Base-by-base conservation (phyloP, 1,140 invertebrate genomes). In the Agrypnia vestita region DNA sequence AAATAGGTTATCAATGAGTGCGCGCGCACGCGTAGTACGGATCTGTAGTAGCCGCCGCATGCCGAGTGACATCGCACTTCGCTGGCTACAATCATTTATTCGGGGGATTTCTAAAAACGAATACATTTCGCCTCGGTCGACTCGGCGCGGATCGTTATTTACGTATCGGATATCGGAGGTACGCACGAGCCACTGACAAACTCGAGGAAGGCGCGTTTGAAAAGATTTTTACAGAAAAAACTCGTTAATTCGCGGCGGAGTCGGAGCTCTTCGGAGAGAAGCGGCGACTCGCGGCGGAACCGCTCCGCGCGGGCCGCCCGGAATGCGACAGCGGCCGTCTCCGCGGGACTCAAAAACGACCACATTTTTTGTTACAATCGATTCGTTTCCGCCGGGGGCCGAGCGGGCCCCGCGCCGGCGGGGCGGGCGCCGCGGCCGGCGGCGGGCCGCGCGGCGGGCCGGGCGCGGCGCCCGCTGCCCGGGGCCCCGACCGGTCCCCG, bases 281-380 rank as follows among this genome's bases (percentile, higher is more conserved):
- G 9, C 49, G 49, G 49, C 44, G 35, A 56, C 13, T 73, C 55
- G 53, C 19, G 25, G 43, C 55, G 71, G 71, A 73, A 73, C 35
- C 51, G 43, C 43, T 73, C 71, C 71, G 51, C 10, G 17, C 21
- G 56, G 4, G 0, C 0, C 56, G 13, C 51, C 71, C 19, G 71
- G 71, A 73, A 73, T 73, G 71, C 53, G 71, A 73, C 51, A 56
- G 71, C 53, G 49, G 71, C 71, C 71, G 71, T 73, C 71, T 73
- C 53, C 53, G 21, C 25, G 51, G 53, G 49, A 73, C 71, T 17
- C 17, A 73, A 73, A 73, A 73, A 73, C 71, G 71, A 73, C 71
- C 71, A 73, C 71, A 73, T 73, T 73, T 73, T 73, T 73, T 73
- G 71, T 55, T 73, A 73, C 71, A 73, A 73, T 73, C 71, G 71